These are phyloP conservation scores for Hippoglossus stenolepis DNA, from an alignment of 2,113 vertebrate genomes.

Conservation along the genomic window DNA sequence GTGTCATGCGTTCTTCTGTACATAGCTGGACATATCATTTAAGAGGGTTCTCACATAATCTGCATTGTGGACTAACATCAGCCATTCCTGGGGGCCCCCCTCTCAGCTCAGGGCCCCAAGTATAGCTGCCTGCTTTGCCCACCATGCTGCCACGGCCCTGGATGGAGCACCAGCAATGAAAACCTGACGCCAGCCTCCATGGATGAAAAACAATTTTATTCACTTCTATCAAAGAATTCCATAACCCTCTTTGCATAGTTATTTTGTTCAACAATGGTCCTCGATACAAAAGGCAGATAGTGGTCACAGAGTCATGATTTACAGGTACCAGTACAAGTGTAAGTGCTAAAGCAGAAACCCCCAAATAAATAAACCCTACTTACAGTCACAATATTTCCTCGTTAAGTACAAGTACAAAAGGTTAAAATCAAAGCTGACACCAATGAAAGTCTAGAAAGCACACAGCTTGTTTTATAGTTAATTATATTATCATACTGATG, in stretches of 20 bases:
- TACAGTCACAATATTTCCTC: conserved; percentile 35
- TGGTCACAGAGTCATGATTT: conserved; percentile 36
- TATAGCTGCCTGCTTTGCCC: too few relatives aligned
- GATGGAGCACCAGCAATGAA: background rate
- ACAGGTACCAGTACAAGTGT: conserved; percentile 48
- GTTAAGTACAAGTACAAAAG: conserved; percentile 49
- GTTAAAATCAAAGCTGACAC: conserved; percentile 12
- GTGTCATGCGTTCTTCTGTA: background rate
- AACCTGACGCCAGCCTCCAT: background rate
- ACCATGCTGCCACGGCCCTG: too few relatives aligned
- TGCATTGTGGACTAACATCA: background rate
- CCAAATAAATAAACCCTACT: conserved; percentile 72
- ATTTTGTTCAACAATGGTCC: conserved; percentile 37
- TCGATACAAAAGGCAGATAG: conserved; percentile 55
- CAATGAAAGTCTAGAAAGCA: conserved; percentile 26
- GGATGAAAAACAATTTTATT: conserved; percentile 47
- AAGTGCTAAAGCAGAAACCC: conserved; percentile 22
- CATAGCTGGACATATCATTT: background rate
- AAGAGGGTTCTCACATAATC: background rate
- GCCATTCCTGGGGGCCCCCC: too few relatives aligned
- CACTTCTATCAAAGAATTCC: conserved; percentile 15
- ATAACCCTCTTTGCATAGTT: conserved; percentile 53
- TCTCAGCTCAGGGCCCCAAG: too few relatives aligned
- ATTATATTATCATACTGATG: background rate
- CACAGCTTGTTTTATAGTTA: conserved; percentile 6